Percentiles rank a stretch among this genome's conserved stretches.
Conservation (phyloP, 2,888 invertebrate species). For the Drosophila neotestacea region DNA sequence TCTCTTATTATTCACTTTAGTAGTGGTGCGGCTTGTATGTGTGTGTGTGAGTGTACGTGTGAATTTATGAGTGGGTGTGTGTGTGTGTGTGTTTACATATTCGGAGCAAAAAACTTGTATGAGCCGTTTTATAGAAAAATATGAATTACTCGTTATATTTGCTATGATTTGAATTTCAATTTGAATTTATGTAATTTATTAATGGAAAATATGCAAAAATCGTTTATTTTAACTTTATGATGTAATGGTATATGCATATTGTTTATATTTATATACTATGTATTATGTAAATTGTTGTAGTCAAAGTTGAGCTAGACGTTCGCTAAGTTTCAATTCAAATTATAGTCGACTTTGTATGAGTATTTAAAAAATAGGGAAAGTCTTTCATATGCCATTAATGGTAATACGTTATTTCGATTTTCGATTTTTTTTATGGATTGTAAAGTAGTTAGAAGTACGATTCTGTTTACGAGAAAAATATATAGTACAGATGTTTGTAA, state of each 20-base stretch:
- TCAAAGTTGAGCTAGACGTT: constrained; percentile 63
- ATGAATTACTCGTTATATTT: constrained; percentile 53
- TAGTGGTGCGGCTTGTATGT: constrained; percentile 53
- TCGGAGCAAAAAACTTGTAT: constrained; percentile 68
- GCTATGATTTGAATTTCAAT: constrained; percentile 37
- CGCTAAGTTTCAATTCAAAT: constrained; percentile 47
- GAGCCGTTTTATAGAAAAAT: constrained; percentile 73
- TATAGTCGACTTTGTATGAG: constrained; percentile 43
- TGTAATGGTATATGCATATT: constrained; percentile 53
- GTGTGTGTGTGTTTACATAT: constrained; percentile 28
- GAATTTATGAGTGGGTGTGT: constrained; percentile 4
- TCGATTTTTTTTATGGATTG: constrained; percentile 4
- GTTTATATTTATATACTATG: constrained; percentile 34
- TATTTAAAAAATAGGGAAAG: constrained; percentile 36
- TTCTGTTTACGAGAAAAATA: constrained; percentile 72
- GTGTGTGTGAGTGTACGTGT: constrained; percentile 26
- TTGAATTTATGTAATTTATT: constrained; percentile 19
- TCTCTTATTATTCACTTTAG: constrained; percentile 35
- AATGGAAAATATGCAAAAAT: constrained; percentile 51
- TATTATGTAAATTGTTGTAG: constrained; percentile 51
- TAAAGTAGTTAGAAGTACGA: constrained; percentile 30
- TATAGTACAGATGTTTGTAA: constrained; percentile 65
- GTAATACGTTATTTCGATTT: constrained; percentile 11
- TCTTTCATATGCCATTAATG: constrained; percentile 28
- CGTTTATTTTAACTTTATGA: constrained; percentile 34